Evolutionary conservation across 2,113 vertebrate species (phyloP).

Genomic region (Rhinopomastus cyanomelas): DNA sequence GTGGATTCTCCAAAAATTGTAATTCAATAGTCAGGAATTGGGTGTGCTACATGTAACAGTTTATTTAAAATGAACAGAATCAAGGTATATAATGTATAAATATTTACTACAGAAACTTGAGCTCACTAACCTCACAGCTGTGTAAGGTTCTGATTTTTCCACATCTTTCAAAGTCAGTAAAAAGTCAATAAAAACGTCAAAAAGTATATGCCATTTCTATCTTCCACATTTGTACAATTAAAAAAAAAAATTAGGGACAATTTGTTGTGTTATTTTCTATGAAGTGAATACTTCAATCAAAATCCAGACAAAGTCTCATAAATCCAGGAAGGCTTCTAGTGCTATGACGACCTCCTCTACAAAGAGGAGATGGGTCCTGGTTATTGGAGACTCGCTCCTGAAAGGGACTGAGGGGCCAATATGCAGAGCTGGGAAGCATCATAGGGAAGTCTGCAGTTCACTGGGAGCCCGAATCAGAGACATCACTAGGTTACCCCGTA

Average conservation of each 20-base stretch:
- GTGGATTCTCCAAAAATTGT: not conserved
- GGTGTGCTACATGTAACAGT: not conserved
- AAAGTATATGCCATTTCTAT: not conserved
- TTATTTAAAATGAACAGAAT: not conserved
- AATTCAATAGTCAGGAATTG: not conserved
- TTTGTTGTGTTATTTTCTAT: not conserved
- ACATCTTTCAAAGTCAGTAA: not conserved
- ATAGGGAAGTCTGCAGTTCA: too few relatives aligned
- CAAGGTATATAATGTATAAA: not conserved
- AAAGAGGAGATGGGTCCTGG: too few relatives aligned
- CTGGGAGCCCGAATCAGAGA: too few relatives aligned
- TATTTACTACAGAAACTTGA: not conserved
- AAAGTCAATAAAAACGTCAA: not conserved
- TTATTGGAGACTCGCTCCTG: too few relatives aligned
- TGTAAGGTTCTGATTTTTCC: not conserved
- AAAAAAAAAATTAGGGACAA: not conserved
- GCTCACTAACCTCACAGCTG: not conserved
- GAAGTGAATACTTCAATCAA: not conserved
- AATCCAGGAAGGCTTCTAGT: too few relatives aligned
- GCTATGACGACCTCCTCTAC: too few relatives aligned
- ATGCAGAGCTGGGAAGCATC: too few relatives aligned
- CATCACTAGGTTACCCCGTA: too few relatives aligned
- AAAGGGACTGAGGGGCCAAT: too few relatives aligned
- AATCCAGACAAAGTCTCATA: too few relatives aligned
- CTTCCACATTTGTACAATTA: not conserved